Conservation (phyloP, 2,888 invertebrate species). For the Seira sanloemensis region DNA sequence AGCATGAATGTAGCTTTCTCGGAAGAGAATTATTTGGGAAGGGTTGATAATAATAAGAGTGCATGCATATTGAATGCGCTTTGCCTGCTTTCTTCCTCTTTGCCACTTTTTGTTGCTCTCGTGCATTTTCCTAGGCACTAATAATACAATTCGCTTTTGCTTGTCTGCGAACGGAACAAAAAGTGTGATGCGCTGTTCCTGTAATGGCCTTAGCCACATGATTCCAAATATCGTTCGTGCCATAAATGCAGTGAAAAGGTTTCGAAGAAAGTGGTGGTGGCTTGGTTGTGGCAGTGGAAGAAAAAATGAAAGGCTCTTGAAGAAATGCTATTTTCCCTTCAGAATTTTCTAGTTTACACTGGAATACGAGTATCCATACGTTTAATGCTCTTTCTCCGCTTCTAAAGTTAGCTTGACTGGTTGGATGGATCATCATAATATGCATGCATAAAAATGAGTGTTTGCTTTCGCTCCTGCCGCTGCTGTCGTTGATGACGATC, state of each 20-base stretch:
- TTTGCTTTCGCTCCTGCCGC: background rate
- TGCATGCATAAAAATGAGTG: constrained; percentile 55
- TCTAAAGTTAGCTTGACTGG: background rate
- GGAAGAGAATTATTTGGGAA: background rate
- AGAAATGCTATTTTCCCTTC: background rate
- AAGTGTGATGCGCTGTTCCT: background rate
- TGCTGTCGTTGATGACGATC: constrained; percentile 42
- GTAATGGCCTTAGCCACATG: constrained; percentile 1
- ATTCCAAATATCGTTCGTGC: background rate
- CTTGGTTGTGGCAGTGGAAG: background rate
- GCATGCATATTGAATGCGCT: constrained; percentile 38
- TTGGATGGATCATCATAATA: constrained; percentile 14
- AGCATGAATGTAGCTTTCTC: constrained; percentile 18
- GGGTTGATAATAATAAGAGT: constrained; percentile 17
- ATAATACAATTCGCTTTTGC: too few species aligned
- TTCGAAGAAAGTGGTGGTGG: background rate
- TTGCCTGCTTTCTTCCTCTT: too few species aligned
- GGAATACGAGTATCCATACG: constrained; percentile 15
- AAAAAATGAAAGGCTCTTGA: background rate
- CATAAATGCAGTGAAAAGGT: background rate
- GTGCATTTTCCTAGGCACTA: constrained; percentile 14
- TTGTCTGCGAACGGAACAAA: background rate
- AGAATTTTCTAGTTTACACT: constrained; percentile 15
- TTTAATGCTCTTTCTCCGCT: background rate
- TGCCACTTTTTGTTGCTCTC: constrained; percentile 3